Evolutionary conservation across 2,888 invertebrate genomes (phyloP).

Genomic region (Endomychus coccineus): DNA sequence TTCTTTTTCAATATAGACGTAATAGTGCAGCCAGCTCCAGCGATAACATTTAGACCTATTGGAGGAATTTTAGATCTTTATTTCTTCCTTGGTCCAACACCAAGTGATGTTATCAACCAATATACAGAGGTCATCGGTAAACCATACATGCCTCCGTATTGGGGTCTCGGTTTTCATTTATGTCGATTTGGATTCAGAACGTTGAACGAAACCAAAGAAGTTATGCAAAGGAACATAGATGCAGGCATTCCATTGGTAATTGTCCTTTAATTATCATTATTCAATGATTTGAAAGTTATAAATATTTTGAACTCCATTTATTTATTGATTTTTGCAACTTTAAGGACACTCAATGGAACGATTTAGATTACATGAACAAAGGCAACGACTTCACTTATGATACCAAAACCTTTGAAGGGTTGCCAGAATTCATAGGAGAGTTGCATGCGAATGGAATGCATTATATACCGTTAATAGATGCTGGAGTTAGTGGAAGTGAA

Average conservation of each 20-base stretch:
- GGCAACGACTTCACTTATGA: constrained; percentile 75
- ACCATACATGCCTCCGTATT: constrained; percentile 79
- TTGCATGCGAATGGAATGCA: constrained; percentile 66
- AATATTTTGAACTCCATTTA: not conserved
- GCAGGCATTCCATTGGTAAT: constrained; percentile 73
- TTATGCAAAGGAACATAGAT: constrained; percentile 61
- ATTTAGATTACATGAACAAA: constrained; percentile 76
- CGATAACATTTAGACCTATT: constrained; percentile 71
- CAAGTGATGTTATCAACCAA: constrained; percentile 58
- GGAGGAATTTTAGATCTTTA: constrained; percentile 79
- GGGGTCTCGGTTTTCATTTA: constrained; percentile 83
- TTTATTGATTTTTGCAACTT: constrained; percentile 12
- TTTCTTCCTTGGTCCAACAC: constrained; percentile 69
- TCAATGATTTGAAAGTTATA: not conserved
- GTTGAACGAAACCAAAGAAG: constrained; percentile 55
- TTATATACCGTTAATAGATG: constrained; percentile 67
- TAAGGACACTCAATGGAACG: constrained; percentile 74
- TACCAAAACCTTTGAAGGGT: constrained; percentile 51
- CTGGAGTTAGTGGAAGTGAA: constrained; percentile 68
- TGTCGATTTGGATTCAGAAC: constrained; percentile 60
- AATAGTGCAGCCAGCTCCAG: constrained; percentile 70
- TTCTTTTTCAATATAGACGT: constrained; percentile 51
- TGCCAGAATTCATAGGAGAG: constrained; percentile 62
- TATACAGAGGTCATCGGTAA: constrained; percentile 64
- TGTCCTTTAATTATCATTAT: constrained; percentile 14